phyloP scores from a whole-genome alignment of 2,888 invertebrate genomes.

The Pantelozetes paolii region DNA sequence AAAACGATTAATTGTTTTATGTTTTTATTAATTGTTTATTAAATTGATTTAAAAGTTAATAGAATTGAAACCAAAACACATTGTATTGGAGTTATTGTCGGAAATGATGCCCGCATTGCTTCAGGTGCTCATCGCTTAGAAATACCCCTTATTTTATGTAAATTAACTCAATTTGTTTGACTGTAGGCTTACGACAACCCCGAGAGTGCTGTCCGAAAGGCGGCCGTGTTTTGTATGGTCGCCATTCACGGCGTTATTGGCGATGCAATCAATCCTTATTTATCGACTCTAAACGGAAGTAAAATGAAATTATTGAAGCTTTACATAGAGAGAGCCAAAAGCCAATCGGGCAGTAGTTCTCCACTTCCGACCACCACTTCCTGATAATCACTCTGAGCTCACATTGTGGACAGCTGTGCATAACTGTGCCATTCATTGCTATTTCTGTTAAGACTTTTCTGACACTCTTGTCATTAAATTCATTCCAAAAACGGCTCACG shows the following conservation, averaged over 20 bases:
- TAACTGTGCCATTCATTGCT: slow-evolving; percentile 13
- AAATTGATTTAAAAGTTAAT: slow-evolving; percentile 56
- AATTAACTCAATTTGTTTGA: slow-evolving; percentile 25
- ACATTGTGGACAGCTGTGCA: neutral
- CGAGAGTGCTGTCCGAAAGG: slow-evolving; percentile 89
- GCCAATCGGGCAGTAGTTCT: slow-evolving; percentile 28
- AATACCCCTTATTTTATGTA: neutral
- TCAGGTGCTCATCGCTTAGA: slow-evolving; percentile 59
- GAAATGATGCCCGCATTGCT: slow-evolving; percentile 83
- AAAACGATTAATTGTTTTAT: neutral
- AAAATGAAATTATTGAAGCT: slow-evolving; percentile 75
- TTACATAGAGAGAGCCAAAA: slow-evolving; percentile 64
- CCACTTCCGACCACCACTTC: neutral
- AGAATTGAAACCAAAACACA: slow-evolving; percentile 67
- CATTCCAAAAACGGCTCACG: neutral
- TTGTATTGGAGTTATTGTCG: slow-evolving; percentile 66
- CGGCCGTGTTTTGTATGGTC: slow-evolving; percentile 95
- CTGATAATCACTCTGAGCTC: neutral
- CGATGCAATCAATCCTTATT: slow-evolving; percentile 74
- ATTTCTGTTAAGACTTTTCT: neutral
- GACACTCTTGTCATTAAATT: slow-evolving; percentile 8
- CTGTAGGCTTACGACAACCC: slow-evolving; percentile 78
- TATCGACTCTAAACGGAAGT: slow-evolving; percentile 75
- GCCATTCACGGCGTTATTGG: slow-evolving; percentile 84
- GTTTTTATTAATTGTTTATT: neutral